phyloP scores from a whole-genome alignment of 2,797 vertebrate genomes.

The Cyclura pinguis region DNA sequence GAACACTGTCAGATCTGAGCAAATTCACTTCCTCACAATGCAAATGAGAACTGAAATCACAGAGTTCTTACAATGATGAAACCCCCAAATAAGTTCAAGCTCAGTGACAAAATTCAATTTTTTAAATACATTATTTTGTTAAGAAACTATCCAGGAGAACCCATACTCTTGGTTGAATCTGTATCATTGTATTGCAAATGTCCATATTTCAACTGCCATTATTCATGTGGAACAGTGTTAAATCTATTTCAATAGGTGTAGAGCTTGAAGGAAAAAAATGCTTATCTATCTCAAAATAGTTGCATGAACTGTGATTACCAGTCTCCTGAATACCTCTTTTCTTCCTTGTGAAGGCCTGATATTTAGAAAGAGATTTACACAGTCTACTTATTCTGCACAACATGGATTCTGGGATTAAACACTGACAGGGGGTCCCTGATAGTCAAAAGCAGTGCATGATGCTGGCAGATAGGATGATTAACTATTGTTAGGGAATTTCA shows the following conservation, averaged over 20 bases:
- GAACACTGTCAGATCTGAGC: not conserved
- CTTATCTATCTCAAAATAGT: not conserved
- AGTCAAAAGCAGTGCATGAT: not conserved
- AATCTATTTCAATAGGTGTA: not conserved
- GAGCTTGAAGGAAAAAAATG: not conserved
- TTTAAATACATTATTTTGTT: not conserved
- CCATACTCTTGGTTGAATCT: not conserved
- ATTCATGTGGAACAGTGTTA: not conserved
- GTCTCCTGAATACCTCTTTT: not conserved
- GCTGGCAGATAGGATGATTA: not conserved
- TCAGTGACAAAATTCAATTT: not conserved
- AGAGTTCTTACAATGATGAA: not conserved
- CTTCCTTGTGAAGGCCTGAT: not conserved
- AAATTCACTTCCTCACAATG: not conserved
- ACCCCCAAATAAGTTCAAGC: not conserved
- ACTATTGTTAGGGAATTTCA: not conserved
- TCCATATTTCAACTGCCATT: not conserved
- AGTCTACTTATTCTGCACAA: not conserved
- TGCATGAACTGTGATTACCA: not conserved
- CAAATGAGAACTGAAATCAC: not conserved
- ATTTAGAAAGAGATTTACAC: not conserved
- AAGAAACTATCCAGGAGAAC: not conserved
- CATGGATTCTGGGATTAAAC: not conserved
- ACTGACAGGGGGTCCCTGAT: not conserved
- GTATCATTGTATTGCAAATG: not conserved